A percentile compares a stretch with the other conserved stretches of the same genome.
These are phyloP conservation scores for Asteroscopus sphinx DNA, from an alignment of 2,888 invertebrate genomes.

Conservation along the genomic window DNA sequence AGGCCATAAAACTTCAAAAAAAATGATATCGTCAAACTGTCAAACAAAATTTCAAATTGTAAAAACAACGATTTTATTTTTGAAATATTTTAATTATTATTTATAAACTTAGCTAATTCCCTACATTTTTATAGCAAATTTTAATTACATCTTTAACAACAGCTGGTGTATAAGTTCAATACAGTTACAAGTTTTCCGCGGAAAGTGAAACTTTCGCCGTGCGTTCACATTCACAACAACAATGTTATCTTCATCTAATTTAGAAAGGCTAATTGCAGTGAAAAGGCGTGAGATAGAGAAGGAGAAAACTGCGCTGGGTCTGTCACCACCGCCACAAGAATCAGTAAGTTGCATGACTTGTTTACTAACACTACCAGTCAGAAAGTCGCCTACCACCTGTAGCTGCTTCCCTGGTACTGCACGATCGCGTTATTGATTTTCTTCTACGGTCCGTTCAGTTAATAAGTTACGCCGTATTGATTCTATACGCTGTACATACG, in stretches of 20 bases:
- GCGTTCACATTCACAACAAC: slow-evolving; percentile 48
- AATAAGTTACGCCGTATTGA: slow-evolving; percentile 57
- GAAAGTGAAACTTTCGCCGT: slow-evolving; percentile 63
- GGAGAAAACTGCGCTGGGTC: slow-evolving; percentile 80
- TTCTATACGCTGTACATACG: slow-evolving; percentile 45
- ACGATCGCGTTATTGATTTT: slow-evolving; percentile 66
- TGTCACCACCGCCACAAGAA: slow-evolving; percentile 54
- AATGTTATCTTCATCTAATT: slow-evolving; percentile 80
- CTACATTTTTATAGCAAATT: too few species aligned
- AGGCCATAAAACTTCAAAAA: too few species aligned
- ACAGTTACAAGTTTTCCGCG: slow-evolving; percentile 60
- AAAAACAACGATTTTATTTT: too few species aligned
- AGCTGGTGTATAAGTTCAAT: slow-evolving; percentile 9
- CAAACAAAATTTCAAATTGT: too few species aligned
- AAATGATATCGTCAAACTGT: too few species aligned
- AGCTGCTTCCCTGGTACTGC: slow-evolving; percentile 52
- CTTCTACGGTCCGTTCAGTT: slow-evolving; percentile 42
- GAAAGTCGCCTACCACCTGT: too few species aligned
- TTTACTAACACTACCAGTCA: slow-evolving; percentile 52
- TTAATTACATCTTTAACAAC: not conserved
- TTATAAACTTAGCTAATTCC: too few species aligned
- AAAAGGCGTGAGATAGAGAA: slow-evolving; percentile 84
- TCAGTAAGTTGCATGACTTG: slow-evolving; percentile 42
- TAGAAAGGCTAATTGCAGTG: slow-evolving; percentile 83
- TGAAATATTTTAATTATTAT: too few species aligned